Conservation (phyloP, 2,888 invertebrate species). For the Drosophila robusta region DNA sequence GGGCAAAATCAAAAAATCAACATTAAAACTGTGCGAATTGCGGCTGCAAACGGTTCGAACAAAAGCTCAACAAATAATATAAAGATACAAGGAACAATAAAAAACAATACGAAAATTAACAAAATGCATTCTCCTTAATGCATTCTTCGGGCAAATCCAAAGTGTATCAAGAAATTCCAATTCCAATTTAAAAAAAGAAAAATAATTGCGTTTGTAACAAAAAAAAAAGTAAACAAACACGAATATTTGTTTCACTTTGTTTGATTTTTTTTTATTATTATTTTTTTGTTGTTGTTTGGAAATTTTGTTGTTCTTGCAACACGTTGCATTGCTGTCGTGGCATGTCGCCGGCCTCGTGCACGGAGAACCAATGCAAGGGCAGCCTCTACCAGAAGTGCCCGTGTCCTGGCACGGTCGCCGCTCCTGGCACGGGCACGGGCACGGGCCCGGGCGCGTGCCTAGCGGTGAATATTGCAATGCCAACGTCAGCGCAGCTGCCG, state of each 20-base stretch:
- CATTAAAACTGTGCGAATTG: constrained; percentile 34
- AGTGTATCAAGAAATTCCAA: constrained; percentile 1
- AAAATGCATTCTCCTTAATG: constrained; percentile 19
- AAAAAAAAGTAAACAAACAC: too few relatives aligned
- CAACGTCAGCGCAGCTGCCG: constrained; percentile 37
- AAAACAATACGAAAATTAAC: background rate
- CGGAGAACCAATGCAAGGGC: constrained; percentile 68
- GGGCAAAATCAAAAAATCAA: constrained; percentile 21
- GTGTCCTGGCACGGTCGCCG: constrained; percentile 34
- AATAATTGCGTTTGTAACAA: too few relatives aligned
- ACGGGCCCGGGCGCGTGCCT: constrained; percentile 19
- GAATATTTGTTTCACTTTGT: too few relatives aligned
- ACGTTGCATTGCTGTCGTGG: constrained; percentile 32
- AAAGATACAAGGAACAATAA: background rate
- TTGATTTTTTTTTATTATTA: constrained; percentile 6
- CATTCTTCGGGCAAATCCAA: background rate
- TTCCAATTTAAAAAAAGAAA: background rate
- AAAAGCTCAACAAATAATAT: background rate
- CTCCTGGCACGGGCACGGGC: constrained; percentile 18
- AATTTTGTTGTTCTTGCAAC: constrained; percentile 1
- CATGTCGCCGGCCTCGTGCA: constrained; percentile 75
- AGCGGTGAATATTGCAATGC: constrained; percentile 39
- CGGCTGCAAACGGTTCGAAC: constrained; percentile 18
- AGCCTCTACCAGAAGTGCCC: constrained; percentile 51
- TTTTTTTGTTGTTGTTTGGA: constrained; percentile 11